A percentile compares a stretch with the other conserved stretches of the same genome.
These are phyloP conservation scores for Ornithoptera priamus DNA, from an alignment of 2,888 invertebrate genomes.

Conservation along the genomic window DNA sequence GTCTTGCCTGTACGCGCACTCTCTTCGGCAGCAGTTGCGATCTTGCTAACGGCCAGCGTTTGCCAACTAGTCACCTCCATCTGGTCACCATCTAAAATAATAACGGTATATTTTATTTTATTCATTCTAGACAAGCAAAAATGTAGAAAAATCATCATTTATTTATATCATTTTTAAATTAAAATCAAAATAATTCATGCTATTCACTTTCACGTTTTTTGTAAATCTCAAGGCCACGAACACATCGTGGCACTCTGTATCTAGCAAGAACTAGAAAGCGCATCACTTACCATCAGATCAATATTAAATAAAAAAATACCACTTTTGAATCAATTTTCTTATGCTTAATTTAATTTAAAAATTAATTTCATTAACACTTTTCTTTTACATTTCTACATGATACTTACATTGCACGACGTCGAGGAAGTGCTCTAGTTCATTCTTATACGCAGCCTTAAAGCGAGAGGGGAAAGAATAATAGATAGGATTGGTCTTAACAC, in stretches of 20 bases:
- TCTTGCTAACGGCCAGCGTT: conserved; percentile 78
- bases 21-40: conserved; percentile 80
- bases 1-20: conserved; percentile 75
- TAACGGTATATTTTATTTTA: background rate
- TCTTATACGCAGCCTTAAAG: conserved; percentile 72
- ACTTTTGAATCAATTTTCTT: too few relatives aligned
- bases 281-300: too few relatives aligned
- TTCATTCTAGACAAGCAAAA: background rate
- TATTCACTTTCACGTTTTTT: too few relatives aligned
- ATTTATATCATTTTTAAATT: background rate
- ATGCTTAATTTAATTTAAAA: too few relatives aligned
- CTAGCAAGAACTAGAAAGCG: too few relatives aligned
- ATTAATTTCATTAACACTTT: too few relatives aligned
- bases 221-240: too few relatives aligned
- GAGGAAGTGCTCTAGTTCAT: conserved; percentile 82
- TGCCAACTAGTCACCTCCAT: conserved; percentile 71
- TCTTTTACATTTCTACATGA: background rate
- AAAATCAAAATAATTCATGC: background rate
- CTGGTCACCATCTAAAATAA: conserved; percentile 46
- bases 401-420: conserved; percentile 74
- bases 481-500: conserved; percentile 72
- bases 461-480: conserved; percentile 82
- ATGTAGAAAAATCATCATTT: background rate
- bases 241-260: too few relatives aligned
- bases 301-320: too few relatives aligned